Evolutionary conservation across 2,888 invertebrate species (phyloP), one percentile per base, ranked within the genome.

Genomic region (Beris chalybata): DNA sequence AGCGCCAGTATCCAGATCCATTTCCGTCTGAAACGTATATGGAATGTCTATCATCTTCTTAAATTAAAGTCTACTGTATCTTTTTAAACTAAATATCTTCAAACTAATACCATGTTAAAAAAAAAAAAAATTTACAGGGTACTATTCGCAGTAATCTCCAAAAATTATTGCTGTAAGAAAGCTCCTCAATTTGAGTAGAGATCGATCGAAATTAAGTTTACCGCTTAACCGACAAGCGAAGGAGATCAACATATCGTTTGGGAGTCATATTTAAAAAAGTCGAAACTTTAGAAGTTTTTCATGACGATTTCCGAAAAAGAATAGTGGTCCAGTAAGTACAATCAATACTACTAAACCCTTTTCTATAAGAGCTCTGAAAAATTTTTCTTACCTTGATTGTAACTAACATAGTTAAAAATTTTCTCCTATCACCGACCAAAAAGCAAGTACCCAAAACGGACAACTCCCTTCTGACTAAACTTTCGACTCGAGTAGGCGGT

Each of bases 341-440:
- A 3, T 22, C 22, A 22, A 3, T 22, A 22, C 22, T 22, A 22
- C 22, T 22, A 22, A 22, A 22, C 22, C 22, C 22, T 22, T 22
- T 22, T 22, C 22, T 22, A 2, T 22, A 22, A 1, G 22, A 22
- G 22, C 3, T 22, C 22, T 22, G 22, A 22, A 22, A 1, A 22
- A 22, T 22, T 11, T 31, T 7, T 72, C 79, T 73, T 79, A 90
- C 91, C 87, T 93, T 95, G 5, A 96, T 80, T 0, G 94, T 91
- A 68, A 96, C 81, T 66, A 96, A 82, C 68, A 94, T 84, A 1
- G 93, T 86, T 59, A 96, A 85, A 82, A 91, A 96, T 81, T 95
- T 96, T 70, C 87, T 86, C 75, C 86, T 85, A 80, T 96, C 96
- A 1, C 96, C 96, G 69, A 96, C 85, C n/a, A 96, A 83, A 74